Base-by-base conservation (phyloP, 2,888 invertebrate genomes). In the Erpobdella octoculata region DNA sequence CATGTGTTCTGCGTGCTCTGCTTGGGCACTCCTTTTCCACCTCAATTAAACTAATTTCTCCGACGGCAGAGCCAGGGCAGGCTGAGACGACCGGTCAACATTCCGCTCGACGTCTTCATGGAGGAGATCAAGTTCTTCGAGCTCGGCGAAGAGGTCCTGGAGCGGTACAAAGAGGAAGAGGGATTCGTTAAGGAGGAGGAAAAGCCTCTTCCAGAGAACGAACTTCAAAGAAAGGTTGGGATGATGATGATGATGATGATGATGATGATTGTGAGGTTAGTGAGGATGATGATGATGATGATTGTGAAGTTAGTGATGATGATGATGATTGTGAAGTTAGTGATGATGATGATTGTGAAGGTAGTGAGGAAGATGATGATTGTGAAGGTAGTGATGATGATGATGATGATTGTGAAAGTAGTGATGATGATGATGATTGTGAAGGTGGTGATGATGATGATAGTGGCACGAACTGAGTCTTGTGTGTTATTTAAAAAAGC, bases 81-180 rank as follows among this genome's bases (percentile, higher is more conserved):
- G 82, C 88, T 97, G 80, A 89, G 96, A 81, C 89, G 96, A 84
- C 97, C 97, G 81, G 95, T 95, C 85, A 97, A 96, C 87, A 96
- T 97, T 83, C 96, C 96, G 80, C 76, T 83, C 75, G 96, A 97
- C 88, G 96, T 97, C 82, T 97, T 97, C 88, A 93, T 94, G 80
- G 96, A 97, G 86, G 97, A 97, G 88, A 95, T 97, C 86, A 95
- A 95, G 76, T 97, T 97, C 87, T 97, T 95, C 87, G 96, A 97
- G 86, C 89, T 97, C 84, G 96, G 96, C 83, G 95, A 96, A 86
- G 89, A 91, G 86, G 96, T 82, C 67, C 81, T 83, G 73, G 83
- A 82, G 76, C 81, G 81, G 76, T 84, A 82, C 77, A 78, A 84
- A 85, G 93, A 94, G 87, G 94, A 94, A 87, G 95, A 96, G 87